Evolutionary conservation across 2,888 invertebrate genomes (phyloP).

Genomic region (Polydrusus cervinus): DNA sequence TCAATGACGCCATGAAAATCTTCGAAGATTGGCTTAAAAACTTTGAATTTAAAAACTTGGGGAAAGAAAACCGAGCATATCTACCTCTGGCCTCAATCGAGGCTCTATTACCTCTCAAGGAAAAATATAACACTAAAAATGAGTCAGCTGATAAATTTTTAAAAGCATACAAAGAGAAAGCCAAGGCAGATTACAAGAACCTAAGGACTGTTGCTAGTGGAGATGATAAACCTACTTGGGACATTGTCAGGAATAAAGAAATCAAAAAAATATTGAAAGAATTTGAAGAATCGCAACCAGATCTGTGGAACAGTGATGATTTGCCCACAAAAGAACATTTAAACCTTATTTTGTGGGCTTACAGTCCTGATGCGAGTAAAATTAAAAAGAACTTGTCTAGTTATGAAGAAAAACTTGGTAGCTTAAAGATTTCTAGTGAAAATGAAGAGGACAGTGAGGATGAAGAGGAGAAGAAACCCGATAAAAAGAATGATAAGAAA

Average conservation of each 20-base stretch:
- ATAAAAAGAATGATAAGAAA: slow-evolving; percentile 43
- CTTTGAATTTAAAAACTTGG: slow-evolving; percentile 79
- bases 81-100: slow-evolving; percentile 76
- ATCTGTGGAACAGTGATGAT: slow-evolving; percentile 77
- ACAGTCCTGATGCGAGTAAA: slow-evolving; percentile 81
- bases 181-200: slow-evolving; percentile 83
- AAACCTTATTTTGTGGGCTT: slow-evolving; percentile 83
- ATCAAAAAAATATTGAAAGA: slow-evolving; percentile 75
- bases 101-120: slow-evolving; percentile 74
- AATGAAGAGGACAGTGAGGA: slow-evolving; percentile 60
- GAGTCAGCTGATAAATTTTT: slow-evolving; percentile 75
- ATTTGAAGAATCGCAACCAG: slow-evolving; percentile 76
- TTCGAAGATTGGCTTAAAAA: slow-evolving; percentile 85
- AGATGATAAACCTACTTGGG: slow-evolving; percentile 80
- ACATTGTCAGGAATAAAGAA: slow-evolving; percentile 80
- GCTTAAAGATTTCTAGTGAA: slow-evolving; percentile 58
- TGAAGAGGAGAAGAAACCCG: slow-evolving; percentile 52
- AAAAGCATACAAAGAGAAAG: slow-evolving; percentile 76
- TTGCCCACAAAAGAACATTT: slow-evolving; percentile 81
- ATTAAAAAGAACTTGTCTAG: slow-evolving; percentile 76
- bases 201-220: slow-evolving; percentile 78
- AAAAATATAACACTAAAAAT: slow-evolving; percentile 72
- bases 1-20: slow-evolving; percentile 81
- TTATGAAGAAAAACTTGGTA: slow-evolving; percentile 71
- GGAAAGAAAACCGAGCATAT: slow-evolving; percentile 82